These are phyloP conservation scores for Chiloscyllium punctatum DNA, from an alignment of 2,797 vertebrate genomes.

Conservation along the genomic window DNA sequence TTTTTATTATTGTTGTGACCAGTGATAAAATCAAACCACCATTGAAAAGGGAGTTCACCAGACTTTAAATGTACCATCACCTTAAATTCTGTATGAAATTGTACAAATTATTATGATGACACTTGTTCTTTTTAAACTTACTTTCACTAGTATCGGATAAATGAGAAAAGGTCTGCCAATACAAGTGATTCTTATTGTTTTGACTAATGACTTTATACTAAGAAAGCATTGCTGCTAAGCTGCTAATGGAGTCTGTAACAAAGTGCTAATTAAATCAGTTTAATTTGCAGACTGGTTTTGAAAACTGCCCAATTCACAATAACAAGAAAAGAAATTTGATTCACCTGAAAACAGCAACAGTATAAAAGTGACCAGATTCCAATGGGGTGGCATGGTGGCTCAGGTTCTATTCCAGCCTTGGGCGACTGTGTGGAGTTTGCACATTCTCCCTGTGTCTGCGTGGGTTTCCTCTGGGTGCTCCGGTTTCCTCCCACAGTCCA, in stretches of 20 bases:
- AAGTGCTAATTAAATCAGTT: conserved; percentile 74
- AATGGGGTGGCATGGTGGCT: no score
- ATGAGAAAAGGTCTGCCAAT: not conserved
- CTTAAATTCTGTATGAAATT: not conserved
- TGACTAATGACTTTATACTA: conserved; percentile 40
- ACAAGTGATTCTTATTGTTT: conserved; percentile 40
- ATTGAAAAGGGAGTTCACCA: not conserved
- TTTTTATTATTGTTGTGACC: not conserved
- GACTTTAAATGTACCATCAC: not conserved
- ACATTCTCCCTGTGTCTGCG: no score
- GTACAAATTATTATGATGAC: not conserved
- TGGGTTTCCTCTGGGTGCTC: no score
- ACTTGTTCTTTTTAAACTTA: not conserved
- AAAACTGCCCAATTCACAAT: conserved; percentile 71
- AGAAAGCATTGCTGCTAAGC: conserved; percentile 62
- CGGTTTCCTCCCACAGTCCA: no score
- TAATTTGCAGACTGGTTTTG: conserved; percentile 72
- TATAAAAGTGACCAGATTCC: not conserved
- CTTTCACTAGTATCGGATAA: not conserved
- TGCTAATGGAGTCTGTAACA: conserved; percentile 74
- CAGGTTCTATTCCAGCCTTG: no score
- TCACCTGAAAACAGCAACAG: conserved; percentile 54
- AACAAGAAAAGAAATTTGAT: conserved; percentile 69
- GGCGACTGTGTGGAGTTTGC: no score
- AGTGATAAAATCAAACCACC: not conserved